Evolutionary conservation across 2,888 invertebrate species (phyloP).

Genomic region (Phragmatobia fuliginosa): DNA sequence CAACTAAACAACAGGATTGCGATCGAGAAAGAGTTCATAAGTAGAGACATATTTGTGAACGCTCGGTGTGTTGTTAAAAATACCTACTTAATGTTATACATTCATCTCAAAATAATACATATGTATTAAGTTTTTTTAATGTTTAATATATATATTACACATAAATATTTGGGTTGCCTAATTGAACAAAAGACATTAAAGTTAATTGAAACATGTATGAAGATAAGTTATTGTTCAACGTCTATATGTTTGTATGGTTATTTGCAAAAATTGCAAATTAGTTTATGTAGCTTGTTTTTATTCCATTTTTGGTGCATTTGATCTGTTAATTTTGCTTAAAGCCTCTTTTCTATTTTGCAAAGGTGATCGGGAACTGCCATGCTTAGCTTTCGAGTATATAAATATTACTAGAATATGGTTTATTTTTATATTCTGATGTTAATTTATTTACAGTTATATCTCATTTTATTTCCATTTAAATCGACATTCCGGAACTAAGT

Average conservation of each 20-base stretch:
- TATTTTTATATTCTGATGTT: constrained; percentile 7
- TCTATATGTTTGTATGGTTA: neutral
- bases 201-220: too few species aligned
- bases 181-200: neutral
- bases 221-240: neutral
- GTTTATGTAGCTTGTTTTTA: neutral
- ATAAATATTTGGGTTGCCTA: neutral
- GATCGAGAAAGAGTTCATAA: neutral
- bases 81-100: neutral
- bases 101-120: neutral
- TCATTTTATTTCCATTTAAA: constrained; percentile 23
- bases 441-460: neutral
- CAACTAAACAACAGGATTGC: constrained; percentile 56
- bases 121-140: neutral
- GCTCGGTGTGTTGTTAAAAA: neutral
- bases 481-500: constrained; percentile 22
- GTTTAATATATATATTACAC: neutral
- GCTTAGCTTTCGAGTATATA: neutral
- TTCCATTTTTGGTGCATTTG: constrained; percentile 25
- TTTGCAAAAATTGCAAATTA: neutral
- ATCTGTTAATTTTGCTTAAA: constrained; percentile 32
- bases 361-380: constrained; percentile 29
- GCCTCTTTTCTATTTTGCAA: constrained; percentile 13
- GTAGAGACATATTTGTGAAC: neutral
- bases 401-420: constrained; percentile 1